phyloP scores from a whole-genome alignment of 35 echinoderm and acorn worm genomes.

The Chiridota heheva region DNA sequence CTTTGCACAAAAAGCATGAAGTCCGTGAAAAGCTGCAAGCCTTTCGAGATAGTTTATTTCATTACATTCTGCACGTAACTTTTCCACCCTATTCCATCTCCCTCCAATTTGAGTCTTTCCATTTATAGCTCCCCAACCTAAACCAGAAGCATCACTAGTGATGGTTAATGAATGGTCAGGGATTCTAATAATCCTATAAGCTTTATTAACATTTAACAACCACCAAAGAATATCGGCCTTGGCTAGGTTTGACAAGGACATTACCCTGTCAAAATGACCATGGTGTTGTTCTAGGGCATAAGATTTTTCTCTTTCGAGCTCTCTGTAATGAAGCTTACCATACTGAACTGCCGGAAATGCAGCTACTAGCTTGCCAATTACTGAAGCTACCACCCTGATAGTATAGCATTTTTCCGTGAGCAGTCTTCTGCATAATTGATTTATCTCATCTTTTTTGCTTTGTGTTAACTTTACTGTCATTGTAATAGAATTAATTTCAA shows the following conservation, averaged over 20 bases:
- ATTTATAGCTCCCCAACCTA: slow-evolving; percentile 11
- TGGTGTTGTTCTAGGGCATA: neutral
- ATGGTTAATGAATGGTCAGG: no score
- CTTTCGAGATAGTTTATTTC: slow-evolving; percentile 44
- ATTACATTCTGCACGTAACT: neutral
- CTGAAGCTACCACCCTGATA: slow-evolving; percentile 6
- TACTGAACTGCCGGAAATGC: neutral
- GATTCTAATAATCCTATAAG: neutral
- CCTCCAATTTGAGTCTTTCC: neutral
- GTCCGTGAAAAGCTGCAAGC: slow-evolving; percentile 24
- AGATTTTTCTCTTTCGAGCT: neutral
- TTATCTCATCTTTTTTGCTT: slow-evolving; percentile 33
- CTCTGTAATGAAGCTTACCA: slow-evolving; percentile 17
- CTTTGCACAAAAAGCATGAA: slow-evolving; percentile 37
- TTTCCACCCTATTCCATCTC: neutral
- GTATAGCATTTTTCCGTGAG: neutral
- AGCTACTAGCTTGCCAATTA: neutral
- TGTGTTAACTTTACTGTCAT: slow-evolving; percentile 51
- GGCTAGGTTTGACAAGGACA: neutral
- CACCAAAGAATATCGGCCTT: slow-evolving; percentile 12
- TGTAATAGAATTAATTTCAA: slow-evolving; percentile 28
- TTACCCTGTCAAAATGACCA: slow-evolving; percentile 3
- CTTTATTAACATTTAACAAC: neutral
- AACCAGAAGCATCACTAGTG: neutral
- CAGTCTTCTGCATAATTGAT: slow-evolving; percentile 2